Conservation (phyloP, 2,113 vertebrate genomes). For the Vulpes vulpes region DNA sequence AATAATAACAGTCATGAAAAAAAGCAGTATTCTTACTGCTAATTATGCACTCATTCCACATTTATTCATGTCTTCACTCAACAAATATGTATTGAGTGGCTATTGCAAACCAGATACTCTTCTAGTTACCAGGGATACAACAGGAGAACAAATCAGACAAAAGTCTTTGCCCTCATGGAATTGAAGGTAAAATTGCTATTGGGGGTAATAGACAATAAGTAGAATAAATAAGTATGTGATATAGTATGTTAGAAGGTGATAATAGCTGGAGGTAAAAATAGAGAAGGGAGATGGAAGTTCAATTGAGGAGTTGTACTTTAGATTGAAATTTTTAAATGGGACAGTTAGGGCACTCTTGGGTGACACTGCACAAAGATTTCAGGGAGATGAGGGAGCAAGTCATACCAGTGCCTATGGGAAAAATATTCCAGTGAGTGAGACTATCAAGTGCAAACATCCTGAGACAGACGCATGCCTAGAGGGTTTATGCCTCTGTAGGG, state of each 20-base stretch:
- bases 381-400: background rate
- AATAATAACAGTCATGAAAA: background rate
- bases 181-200: background rate
- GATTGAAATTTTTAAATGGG: background rate
- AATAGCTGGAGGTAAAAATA: background rate
- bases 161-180: background rate
- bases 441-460: background rate
- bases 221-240: background rate
- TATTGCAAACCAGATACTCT: background rate
- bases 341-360: background rate
- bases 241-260: background rate
- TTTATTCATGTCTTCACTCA: conserved; percentile 7
- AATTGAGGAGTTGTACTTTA: background rate
- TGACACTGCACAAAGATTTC: background rate
- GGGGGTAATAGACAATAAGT: background rate
- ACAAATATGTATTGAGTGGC: background rate
- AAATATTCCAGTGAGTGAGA: background rate
- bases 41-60: background rate
- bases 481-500: background rate
- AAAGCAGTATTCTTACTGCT: background rate
- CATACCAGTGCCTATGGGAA: background rate
- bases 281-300: no score
- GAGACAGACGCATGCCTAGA: background rate
- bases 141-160: background rate
- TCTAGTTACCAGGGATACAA: background rate